Conservation (phyloP, 1,140 invertebrate species). For the Tigriopus japonicus region DNA sequence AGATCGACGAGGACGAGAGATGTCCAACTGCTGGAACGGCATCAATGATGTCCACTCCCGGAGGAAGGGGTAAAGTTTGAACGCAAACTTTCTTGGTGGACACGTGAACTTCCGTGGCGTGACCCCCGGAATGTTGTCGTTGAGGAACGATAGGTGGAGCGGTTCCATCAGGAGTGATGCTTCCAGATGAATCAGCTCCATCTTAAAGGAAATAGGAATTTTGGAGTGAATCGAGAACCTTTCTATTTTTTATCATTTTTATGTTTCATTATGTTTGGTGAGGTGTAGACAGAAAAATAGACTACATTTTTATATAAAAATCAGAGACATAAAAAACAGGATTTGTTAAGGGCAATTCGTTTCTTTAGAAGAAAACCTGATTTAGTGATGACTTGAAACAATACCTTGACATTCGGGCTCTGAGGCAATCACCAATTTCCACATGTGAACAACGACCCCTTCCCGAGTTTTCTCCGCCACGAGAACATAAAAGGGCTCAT, state of each 20-base stretch:
- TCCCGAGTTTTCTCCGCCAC: conserved; percentile 48
- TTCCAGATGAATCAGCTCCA: conserved; percentile 34
- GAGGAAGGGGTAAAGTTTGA: conserved; percentile 61
- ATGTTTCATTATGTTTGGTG: no score
- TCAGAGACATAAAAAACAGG: no score
- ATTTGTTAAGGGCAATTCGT: no score
- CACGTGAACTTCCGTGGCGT: conserved; percentile 38
- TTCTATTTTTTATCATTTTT: no score
- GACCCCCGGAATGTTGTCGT: conserved; percentile 15
- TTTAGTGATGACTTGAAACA: no score
- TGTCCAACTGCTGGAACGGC: conserved; percentile 86
- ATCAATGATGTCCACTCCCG: conserved; percentile 74
- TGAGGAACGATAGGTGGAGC: conserved; percentile 17
- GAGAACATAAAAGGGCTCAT: conserved; percentile 88
- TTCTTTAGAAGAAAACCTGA: no score
- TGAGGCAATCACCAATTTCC: conserved; percentile 55
- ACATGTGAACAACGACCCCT: conserved; percentile 66
- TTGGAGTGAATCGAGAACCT: no score
- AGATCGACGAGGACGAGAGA: conserved; percentile 91
- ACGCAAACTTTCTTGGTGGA: conserved; percentile 53
- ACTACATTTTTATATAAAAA: no score
- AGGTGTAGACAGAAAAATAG: no score
- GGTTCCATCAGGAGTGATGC: conserved; percentile 19
- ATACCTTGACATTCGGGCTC: background rate
- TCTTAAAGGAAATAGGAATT: conserved; percentile 24